Conservation (phyloP, 2,113 vertebrate genomes). For the Alosa alosa region DNA sequence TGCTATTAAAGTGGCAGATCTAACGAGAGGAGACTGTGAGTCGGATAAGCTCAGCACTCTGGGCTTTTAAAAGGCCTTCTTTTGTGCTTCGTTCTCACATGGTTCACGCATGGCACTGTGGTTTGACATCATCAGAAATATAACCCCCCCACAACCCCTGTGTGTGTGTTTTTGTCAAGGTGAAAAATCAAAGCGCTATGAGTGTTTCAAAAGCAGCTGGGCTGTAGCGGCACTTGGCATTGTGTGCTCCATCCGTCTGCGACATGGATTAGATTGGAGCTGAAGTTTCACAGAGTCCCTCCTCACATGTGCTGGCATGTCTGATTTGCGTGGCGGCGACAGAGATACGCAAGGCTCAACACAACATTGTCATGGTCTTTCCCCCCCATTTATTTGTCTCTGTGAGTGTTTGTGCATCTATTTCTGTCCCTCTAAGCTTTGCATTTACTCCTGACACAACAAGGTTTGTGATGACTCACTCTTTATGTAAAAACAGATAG, state of each 20-base stretch:
- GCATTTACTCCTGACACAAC: not conserved
- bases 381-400: not conserved
- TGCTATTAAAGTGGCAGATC: not conserved
- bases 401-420: not conserved
- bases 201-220: not conserved
- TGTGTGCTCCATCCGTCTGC: not conserved
- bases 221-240: not conserved
- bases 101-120: not conserved
- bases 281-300: not conserved
- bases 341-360: not conserved
- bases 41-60: no score
- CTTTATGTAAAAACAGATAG: not conserved
- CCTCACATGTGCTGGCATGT: not conserved
- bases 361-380: not conserved
- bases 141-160: not conserved
- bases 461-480: not conserved
- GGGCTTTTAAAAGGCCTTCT: not conserved
- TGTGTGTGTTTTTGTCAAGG: not conserved
- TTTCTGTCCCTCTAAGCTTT: slow-evolving; percentile 3
- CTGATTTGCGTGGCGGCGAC: not conserved
- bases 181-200: not conserved
- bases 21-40: not conserved
- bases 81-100: not conserved
- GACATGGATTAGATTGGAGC: not conserved
- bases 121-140: not conserved